Base-by-base conservation (phyloP, 2,888 invertebrate genomes). In the Lasioglossum malachurum region DNA sequence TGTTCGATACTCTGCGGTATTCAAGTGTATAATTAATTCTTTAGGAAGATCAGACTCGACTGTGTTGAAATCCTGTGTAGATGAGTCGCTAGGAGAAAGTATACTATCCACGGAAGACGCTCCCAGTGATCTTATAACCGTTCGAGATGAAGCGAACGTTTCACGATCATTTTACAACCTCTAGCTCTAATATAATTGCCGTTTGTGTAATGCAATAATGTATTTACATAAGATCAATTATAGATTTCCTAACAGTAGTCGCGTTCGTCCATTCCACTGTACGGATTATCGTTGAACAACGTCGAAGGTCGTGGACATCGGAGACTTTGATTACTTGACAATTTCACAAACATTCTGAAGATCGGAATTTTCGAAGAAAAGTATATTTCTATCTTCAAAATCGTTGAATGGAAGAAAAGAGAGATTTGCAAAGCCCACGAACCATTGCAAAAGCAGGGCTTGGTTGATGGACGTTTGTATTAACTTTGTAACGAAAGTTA, bases 21-120 rank as follows among this genome's bases (percentile, higher is more conserved):
- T 23, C 31, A 10, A 23, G 12, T 4, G 12, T 23, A 38, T 38
- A 69, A 69, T 38, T 35, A 69, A 69, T 35, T 38, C 69, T 38
- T 23, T 19, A 69, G 64, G 69, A 79, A 79, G 74, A 87, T 80
- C 69, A 14, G 69, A 75, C 64, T 75, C 35, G 75, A 80, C 60
- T 41, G 44, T 78, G 76, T 86, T 86, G 79, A 86, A 87, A 87
- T 79, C 74, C 49, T 75, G 77, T 41, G 72, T 76, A 82, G 78
- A 81, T 69, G 71, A 49, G 44, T 71, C 46, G 67, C 44, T 76
- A 80, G 38, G 89, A 90, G 91, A 91, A 91, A 91, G 91, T 88
- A 44, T 44, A 76, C 81, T 64, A 80, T 80, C 69, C 71, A 64
- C 75, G 80, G 84, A 87, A 80, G 91, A 84, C 53, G 78, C 86